A percentile compares a stretch with the other conserved stretches of the same genome.
Evolutionary conservation across 2,888 invertebrate species (phyloP).

Genomic region (Argyresthia albistria): DNA sequence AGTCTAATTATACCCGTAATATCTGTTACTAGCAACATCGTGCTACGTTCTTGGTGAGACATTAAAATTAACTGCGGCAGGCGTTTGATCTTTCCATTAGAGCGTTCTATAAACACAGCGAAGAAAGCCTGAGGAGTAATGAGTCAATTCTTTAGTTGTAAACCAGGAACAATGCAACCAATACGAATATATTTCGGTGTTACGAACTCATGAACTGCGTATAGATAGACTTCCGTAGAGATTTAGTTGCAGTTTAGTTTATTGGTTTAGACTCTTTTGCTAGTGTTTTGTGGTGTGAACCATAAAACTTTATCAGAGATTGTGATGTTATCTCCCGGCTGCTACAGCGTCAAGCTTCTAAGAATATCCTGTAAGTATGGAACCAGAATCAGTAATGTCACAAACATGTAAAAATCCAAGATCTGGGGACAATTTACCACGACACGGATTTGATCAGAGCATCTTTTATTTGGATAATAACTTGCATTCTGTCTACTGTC

Average conservation of each 20-base stretch:
- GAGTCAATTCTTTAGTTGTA: slow-evolving; percentile 38
- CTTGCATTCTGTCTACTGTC: no score
- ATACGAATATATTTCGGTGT: no score
- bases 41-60: slow-evolving; percentile 53
- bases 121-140: slow-evolving; percentile 49
- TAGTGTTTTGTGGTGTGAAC: not conserved
- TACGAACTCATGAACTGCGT: no score
- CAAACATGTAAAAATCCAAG: no score
- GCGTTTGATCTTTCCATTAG: slow-evolving; percentile 72
- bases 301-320: not conserved
- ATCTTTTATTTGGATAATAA: no score
- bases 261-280: not conserved
- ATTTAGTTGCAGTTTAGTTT: not conserved
- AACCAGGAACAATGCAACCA: slow-evolving; percentile 7
- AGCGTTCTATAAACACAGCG: slow-evolving; percentile 57
- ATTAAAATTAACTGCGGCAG: slow-evolving; percentile 66
- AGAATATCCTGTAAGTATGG: no score
- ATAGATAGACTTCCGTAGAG: no score
- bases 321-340: not conserved
- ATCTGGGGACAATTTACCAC: no score
- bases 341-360: no score
- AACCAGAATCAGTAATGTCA: no score
- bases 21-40: not conserved
- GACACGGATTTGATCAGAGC: no score
- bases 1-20: slow-evolving; percentile 57